Percentiles rank a stretch among this genome's conserved stretches.
phyloP scores from a whole-genome alignment of 2,113 vertebrate species.

The Castor canadensis region DNA sequence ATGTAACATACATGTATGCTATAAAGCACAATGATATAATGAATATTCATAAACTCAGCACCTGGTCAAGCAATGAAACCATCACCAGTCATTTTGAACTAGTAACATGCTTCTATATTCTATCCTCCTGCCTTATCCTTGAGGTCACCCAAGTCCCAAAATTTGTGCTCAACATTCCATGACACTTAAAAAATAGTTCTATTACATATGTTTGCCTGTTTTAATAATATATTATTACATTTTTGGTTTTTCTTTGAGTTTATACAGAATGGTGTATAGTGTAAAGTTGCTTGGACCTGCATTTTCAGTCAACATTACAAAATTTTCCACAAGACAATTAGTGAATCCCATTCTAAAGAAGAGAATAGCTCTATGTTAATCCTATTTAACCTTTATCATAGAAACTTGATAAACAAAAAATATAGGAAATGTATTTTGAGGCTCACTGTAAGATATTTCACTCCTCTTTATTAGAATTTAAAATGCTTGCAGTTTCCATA shows the following conservation, averaged over 20 bases:
- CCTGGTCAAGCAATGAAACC: neutral
- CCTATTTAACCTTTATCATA: neutral
- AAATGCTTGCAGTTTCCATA: slow-evolving; percentile 74
- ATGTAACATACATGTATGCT: neutral
- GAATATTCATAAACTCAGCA: neutral
- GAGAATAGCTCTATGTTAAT: neutral
- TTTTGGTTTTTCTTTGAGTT: slow-evolving; percentile 11
- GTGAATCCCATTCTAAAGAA: slow-evolving; percentile 30
- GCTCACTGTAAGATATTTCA: neutral
- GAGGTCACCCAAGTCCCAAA: neutral
- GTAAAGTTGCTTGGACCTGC: neutral
- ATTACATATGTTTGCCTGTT: neutral
- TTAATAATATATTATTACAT: neutral
- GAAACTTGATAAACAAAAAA: neutral
- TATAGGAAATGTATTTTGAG: neutral
- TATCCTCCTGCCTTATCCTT: neutral
- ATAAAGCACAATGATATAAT: neutral
- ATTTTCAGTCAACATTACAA: neutral
- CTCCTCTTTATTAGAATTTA: slow-evolving; percentile 66
- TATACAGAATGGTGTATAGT: neutral
- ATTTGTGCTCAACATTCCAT: neutral
- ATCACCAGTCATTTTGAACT: neutral
- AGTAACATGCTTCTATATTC: neutral
- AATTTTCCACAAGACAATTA: neutral
- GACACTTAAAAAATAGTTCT: neutral